Base-by-base conservation (phyloP, 2,888 invertebrate species). In the Mantis religiosa region DNA sequence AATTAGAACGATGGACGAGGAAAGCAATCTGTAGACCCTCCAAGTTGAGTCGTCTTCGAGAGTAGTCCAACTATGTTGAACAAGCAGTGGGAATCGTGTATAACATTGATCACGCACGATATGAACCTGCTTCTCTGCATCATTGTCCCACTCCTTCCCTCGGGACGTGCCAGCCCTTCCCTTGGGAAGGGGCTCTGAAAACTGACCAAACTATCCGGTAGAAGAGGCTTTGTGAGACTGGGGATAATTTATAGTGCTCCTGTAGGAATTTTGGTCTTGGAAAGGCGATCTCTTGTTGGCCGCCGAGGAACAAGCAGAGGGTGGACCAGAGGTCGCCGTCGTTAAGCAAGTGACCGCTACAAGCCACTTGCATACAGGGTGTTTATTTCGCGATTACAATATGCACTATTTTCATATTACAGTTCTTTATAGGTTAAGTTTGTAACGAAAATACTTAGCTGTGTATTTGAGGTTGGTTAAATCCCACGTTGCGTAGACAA, bases 161-260 rank as follows among this genome's bases (percentile, higher is more conserved):
- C 30, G 30, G 25, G 25, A 28, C 34, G 15, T n/a, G 30, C 34
- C 27, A 47, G 4, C 83, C 27, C 88, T 84, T 83, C 83, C 83
- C 88, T 71, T 30, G 81, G 81, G 86, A 86, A 71, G 54, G 28
- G 88, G 88, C 83, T 28, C 83, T 28, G 47, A 27, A 84, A 83
- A 88, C 83, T 88, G 88, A 88, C 88, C 88, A 86, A 86, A 86
- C 86, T 86, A 86, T 86, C 86, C 86, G 86, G 86, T 27, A n/a
- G 82, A 41, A n/a, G 28, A 86, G 87, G 89, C 89, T 89, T 88
- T 87, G 84, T n/a, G 88, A 89, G 89, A 88, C 86, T 82, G 86
- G 84, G 87, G 87, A 47, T 89, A 89, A 88, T 89, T 89, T 88
- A 89, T 88, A 88, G 84, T 88, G 88, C 87, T 87, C 86, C 83